A percentile compares a stretch with the other conserved stretches of the same genome.
phyloP scores from a whole-genome alignment of 2,113 vertebrate species.

The Ameiurus melas region DNA sequence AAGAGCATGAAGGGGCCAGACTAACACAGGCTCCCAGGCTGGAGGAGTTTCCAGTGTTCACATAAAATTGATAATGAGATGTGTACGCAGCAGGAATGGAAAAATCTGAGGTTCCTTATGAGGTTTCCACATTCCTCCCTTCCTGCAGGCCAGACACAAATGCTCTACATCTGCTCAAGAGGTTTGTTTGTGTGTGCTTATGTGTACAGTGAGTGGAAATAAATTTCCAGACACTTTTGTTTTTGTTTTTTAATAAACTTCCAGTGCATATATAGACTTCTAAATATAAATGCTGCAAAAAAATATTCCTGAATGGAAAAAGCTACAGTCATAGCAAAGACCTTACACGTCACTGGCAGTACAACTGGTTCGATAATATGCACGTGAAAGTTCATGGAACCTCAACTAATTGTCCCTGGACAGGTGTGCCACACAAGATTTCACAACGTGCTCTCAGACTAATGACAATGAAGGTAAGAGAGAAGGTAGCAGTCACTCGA shows the following conservation, averaged over 20 bases:
- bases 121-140: constrained; percentile 64
- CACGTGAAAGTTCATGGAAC: neutral
- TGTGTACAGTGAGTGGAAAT: constrained; percentile 3
- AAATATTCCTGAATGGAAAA: neutral
- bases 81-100: constrained; percentile 76
- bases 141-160: constrained; percentile 46
- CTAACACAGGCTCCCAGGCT: constrained; percentile 16
- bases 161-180: constrained; percentile 58
- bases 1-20: neutral
- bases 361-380: neutral
- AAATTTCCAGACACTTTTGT: neutral
- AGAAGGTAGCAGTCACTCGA: neutral
- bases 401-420: neutral
- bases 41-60: constrained; percentile 73
- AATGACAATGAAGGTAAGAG: neutral
- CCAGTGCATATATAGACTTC: neutral
- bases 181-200: constrained; percentile 10
- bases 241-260: neutral
- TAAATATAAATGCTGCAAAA: neutral
- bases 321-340: neutral
- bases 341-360: neutral
- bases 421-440: neutral
- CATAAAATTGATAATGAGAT: constrained; percentile 81
- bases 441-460: neutral
- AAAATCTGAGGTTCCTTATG: constrained; percentile 75